Base-by-base conservation (phyloP, 2,113 vertebrate genomes). In the Cavia aperea region DNA sequence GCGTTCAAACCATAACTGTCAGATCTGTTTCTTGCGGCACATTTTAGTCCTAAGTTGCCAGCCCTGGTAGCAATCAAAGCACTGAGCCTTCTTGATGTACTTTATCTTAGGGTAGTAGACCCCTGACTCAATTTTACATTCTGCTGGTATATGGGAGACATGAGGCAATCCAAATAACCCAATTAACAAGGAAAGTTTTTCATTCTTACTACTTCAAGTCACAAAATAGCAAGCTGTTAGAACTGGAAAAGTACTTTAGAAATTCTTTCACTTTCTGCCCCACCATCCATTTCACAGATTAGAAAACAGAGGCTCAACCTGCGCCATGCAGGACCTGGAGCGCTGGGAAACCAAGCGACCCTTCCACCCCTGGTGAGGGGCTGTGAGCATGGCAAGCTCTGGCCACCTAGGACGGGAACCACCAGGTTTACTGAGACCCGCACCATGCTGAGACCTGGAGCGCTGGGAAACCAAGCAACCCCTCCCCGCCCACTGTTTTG, bases 91-190 rank as follows among this genome's bases (percentile, higher is more conserved):
- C 31, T 68, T 63, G 79, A 73, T 33, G 66, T 39, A 39, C 43
- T 89, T 73, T 24, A 51, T 13, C n/a, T 60, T 24, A 62, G 60
- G 31, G 18, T 85, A 49, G 46, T 43, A 85, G 62, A 72, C 14
- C 18, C 39, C 36, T 84, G 60, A 90, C 62, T 88, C 62, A 58
- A 58, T 77, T 95, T 58, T 58, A 54, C 89, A 95, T 39, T 82
- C 18, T 68, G 68, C n/a, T 91, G 51, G 31, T 10, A 10, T 91
- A 70, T 87, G 75, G 81, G 43, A 83, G 49, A 82, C 7, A 49
- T 15, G 75, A n/a, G 9, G 14, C 21, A 81, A 78, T 66, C 88
- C 83, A 86, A 95, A 87, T 73, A 84, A 94, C 54, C 54, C 54
- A 68, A 72, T 56, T 51, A 68, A 63, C 70, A 43, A 5, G 39